phyloP scores from a whole-genome alignment of 2,113 vertebrate genomes.

The Acrocephalus kingi region DNA sequence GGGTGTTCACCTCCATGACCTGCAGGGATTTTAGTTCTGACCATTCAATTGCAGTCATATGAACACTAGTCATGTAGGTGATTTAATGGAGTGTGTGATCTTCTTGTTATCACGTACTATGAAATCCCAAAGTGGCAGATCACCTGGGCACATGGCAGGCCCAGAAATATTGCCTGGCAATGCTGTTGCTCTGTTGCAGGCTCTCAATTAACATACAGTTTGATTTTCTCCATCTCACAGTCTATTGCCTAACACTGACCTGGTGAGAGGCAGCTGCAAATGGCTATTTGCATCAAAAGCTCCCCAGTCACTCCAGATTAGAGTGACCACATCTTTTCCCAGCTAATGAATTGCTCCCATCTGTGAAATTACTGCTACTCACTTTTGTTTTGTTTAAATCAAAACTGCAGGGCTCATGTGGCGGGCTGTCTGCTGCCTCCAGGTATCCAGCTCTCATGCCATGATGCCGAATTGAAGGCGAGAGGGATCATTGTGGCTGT shows the following conservation, averaged over 20 bases:
- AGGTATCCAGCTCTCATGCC: background rate
- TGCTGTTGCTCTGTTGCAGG: background rate
- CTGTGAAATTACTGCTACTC: constrained; percentile 53
- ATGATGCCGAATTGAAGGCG: background rate
- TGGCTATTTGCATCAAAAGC: constrained; percentile 49
- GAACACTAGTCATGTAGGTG: background rate
- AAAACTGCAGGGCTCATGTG: constrained; percentile 19
- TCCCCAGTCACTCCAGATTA: constrained; percentile 45
- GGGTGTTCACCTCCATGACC: background rate
- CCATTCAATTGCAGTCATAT: background rate
- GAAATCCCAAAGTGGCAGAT: constrained; percentile 5
- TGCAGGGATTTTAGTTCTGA: background rate
- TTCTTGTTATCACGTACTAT: background rate
- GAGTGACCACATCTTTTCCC: background rate
- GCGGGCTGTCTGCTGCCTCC: constrained; percentile 17
- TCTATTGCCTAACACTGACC: background rate
- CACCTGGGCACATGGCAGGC: background rate
- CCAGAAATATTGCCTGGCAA: background rate
- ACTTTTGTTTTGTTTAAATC: constrained; percentile 62
- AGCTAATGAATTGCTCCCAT: constrained; percentile 61
- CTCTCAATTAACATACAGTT: constrained; percentile 24
- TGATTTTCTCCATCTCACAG: constrained; percentile 34
- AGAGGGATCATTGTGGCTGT: rapidly evolving
- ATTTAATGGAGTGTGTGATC: background rate
- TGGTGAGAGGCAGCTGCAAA: constrained; percentile 48